phyloP scores from a whole-genome alignment of 1,140 invertebrate species.

The Halyomorpha halys region DNA sequence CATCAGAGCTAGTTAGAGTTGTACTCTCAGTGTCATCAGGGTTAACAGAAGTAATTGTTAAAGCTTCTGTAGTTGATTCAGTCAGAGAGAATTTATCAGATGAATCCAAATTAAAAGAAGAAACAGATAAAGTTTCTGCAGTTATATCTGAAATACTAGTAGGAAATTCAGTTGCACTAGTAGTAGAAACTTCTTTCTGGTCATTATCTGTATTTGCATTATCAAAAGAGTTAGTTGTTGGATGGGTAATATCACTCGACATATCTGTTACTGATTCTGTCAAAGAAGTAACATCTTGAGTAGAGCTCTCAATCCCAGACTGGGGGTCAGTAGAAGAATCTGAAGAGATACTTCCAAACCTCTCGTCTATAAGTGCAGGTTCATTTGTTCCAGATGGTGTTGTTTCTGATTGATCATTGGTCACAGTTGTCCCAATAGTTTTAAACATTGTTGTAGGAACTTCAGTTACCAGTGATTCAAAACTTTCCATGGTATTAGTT shows the following conservation, averaged over 20 bases:
- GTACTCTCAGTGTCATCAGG: background rate
- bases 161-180: background rate
- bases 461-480: constrained; percentile 9
- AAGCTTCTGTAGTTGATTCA: background rate
- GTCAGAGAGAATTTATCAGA: background rate
- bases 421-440: constrained; percentile 10
- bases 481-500: too few relatives aligned
- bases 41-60: background rate
- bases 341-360: background rate
- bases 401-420: constrained; percentile 2
- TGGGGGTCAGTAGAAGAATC: too few relatives aligned
- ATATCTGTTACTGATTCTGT: too few relatives aligned
- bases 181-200: too few relatives aligned
- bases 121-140: background rate
- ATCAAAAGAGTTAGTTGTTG: too few relatives aligned
- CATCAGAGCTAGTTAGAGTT: background rate
- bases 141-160: background rate
- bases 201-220: too few relatives aligned
- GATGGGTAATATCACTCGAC: too few relatives aligned
- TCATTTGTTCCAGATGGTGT: constrained; percentile 10
- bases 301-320: too few relatives aligned
- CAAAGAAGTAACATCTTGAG: too few relatives aligned
- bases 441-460: constrained; percentile 24
- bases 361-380: background rate
- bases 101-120: background rate